Evolutionary conservation across 1,140 invertebrate species (phyloP).

Genomic region (Conopomorpha cramerella): DNA sequence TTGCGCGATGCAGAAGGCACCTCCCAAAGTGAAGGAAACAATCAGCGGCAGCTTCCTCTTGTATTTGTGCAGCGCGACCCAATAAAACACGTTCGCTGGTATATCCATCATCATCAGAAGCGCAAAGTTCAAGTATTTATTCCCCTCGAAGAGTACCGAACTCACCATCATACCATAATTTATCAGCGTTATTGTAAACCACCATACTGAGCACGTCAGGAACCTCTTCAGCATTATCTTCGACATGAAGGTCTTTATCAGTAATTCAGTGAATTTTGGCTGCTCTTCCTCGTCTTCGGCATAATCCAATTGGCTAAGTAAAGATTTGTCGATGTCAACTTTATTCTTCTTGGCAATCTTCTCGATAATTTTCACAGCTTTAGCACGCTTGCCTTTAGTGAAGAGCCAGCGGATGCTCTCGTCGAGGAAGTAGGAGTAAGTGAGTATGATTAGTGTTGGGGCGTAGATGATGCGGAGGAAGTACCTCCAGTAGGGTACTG

Average conservation of each 20-base stretch:
- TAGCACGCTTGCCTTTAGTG: slow-evolving; percentile 56
- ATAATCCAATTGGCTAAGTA: slow-evolving; percentile 28
- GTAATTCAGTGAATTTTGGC: slow-evolving; percentile 16
- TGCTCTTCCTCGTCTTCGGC: slow-evolving; percentile 15
- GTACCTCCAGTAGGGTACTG: slow-evolving; percentile 37
- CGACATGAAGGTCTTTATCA: slow-evolving; percentile 37
- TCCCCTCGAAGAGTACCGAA: slow-evolving; percentile 74
- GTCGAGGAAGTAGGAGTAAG: slow-evolving; percentile 39
- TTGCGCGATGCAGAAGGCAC: slow-evolving; percentile 34
- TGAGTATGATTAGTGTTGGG: slow-evolving; percentile 33
- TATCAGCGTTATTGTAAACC: slow-evolving; percentile 74
- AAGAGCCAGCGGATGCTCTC: slow-evolving; percentile 69
- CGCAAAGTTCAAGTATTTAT: slow-evolving; percentile 72
- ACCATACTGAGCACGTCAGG: slow-evolving; percentile 71
- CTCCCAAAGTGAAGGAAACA: slow-evolving; percentile 30
- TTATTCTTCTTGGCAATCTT: slow-evolving; percentile 36
- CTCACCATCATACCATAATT: slow-evolving; percentile 85
- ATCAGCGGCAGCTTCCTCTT: slow-evolving; percentile 30
- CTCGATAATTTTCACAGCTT: slow-evolving; percentile 27
- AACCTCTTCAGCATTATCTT: slow-evolving; percentile 40
- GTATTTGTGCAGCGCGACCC: slow-evolving; percentile 33
- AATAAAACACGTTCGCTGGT: slow-evolving; percentile 70
- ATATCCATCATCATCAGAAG: slow-evolving; percentile 71
- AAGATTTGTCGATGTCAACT: slow-evolving; percentile 19
- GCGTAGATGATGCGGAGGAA: slow-evolving; percentile 44